Evolutionary conservation across 2,113 vertebrate genomes (phyloP).

Genomic region (Mandrillus leucophaeus): DNA sequence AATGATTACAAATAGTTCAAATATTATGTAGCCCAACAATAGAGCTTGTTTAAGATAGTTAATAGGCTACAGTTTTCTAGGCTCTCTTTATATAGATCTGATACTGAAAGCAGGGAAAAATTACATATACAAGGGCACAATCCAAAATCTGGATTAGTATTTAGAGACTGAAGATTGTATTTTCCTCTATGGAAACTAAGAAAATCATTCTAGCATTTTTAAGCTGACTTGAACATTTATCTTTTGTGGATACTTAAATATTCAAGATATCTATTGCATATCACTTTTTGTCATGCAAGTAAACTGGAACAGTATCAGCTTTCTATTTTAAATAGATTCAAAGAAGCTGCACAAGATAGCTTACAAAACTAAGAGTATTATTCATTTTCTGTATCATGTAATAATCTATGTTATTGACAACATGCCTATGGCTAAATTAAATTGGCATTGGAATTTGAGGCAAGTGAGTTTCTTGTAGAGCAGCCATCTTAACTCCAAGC

Average conservation of each 20-base stretch:
- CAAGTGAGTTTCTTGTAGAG: not conserved
- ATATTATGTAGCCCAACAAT: not conserved
- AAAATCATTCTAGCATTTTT: not conserved
- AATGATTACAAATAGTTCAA: not conserved
- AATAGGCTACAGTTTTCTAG: not conserved
- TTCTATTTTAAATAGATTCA: not conserved
- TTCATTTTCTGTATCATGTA: not conserved
- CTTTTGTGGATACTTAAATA: not conserved
- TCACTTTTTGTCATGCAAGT: not conserved
- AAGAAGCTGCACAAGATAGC: not conserved
- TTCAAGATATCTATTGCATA: not conserved
- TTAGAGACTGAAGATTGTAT: not conserved
- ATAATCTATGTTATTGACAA: not conserved
- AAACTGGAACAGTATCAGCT: not conserved
- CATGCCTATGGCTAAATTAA: not conserved
- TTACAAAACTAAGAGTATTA: not conserved
- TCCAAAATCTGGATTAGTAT: not conserved
- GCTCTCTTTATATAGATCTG: not conserved
- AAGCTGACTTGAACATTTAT: not conserved
- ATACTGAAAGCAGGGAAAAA: not conserved
- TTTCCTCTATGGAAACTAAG: not conserved
- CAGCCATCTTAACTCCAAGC: not conserved
- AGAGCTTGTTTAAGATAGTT: not conserved
- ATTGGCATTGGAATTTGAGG: not conserved
- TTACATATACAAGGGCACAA: not conserved